Conservation (phyloP, 1,140 invertebrate species). For the Antheraea pernyi region DNA sequence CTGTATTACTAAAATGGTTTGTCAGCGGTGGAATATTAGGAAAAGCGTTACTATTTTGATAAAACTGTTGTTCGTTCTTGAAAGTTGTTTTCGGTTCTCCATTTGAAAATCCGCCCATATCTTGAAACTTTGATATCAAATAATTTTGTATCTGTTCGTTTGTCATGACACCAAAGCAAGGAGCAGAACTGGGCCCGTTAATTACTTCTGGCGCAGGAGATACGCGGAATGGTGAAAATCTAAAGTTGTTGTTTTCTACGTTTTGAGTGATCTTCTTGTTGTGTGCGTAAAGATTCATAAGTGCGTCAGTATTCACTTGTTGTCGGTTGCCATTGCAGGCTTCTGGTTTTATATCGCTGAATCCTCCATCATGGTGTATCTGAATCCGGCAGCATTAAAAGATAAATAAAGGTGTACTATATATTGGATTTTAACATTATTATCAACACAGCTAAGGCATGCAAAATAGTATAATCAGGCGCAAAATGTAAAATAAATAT, state of each 20-base stretch:
- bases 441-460: too few species aligned
- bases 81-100: conserved; percentile 25
- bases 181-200: conserved; percentile 40
- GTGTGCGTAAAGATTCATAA: conserved; percentile 53
- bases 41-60: conserved; percentile 62
- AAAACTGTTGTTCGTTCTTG: conserved; percentile 50
- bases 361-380: conserved; percentile 23
- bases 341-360: conserved; percentile 24
- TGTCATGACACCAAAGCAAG: conserved; percentile 52
- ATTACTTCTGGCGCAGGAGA: conserved; percentile 25
- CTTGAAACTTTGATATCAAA: conserved; percentile 63
- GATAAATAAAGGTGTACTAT: conserved; percentile 19
- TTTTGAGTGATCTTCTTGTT: conserved; percentile 42
- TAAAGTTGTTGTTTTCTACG: conserved; percentile 55
- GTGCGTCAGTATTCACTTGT: conserved; percentile 42
- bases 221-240: conserved; percentile 34
- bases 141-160: conserved; percentile 68
- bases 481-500: too few species aligned
- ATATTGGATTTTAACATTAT: too few species aligned
- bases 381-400: conserved; percentile 36
- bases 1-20: conserved; percentile 53
- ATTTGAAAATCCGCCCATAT: conserved; percentile 38
- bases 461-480: too few species aligned
- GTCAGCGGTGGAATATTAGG: conserved; percentile 60
- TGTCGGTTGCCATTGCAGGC: conserved; percentile 48